Percentiles rank a stretch among this genome's conserved stretches.
These are phyloP conservation scores for Dendrolimus kikuchii DNA, from an alignment of 1,140 invertebrate species.

Conservation along the genomic window DNA sequence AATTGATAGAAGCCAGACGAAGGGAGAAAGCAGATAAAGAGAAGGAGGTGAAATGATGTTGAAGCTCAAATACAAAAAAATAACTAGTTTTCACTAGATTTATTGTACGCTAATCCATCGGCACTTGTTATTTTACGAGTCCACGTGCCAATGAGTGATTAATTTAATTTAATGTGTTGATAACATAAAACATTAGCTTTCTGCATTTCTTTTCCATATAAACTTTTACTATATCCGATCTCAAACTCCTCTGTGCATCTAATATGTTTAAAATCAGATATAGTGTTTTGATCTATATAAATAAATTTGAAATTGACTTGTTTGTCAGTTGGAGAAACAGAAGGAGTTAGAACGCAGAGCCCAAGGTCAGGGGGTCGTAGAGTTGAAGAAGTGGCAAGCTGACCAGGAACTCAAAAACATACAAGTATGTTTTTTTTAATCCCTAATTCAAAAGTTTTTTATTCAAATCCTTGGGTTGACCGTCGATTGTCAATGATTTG, in stretches of 20 bases:
- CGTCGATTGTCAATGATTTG: no score
- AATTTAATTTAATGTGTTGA: no score
- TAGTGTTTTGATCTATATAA: neutral
- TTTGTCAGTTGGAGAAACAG: slow-evolving; percentile 71
- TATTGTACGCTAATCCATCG: no score
- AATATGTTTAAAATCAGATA: no score
- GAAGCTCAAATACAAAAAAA: neutral
- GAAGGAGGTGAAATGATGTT: slow-evolving; percentile 54
- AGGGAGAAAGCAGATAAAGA: slow-evolving; percentile 76
- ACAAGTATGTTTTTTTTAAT: slow-evolving; percentile 28
- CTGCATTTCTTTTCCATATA: no score
- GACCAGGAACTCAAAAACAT: slow-evolving; percentile 82
- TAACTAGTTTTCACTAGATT: no score
- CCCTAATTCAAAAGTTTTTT: neutral
- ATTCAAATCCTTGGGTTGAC: no score
- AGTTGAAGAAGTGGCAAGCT: slow-evolving; percentile 79
- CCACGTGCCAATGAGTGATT: no score
- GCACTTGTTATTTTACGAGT: no score
- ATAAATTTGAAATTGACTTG: slow-evolving; percentile 9
- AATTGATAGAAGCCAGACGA: slow-evolving; percentile 75
- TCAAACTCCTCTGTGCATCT: no score
- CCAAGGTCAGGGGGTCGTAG: slow-evolving; percentile 80
- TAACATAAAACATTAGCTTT: no score
- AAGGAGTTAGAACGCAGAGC: slow-evolving; percentile 82
- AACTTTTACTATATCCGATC: no score